Evolutionary conservation across 2,797 vertebrate species (phyloP), one percentile per base, ranked within the genome.

Genomic region (Babyrousa celebensis): DNA sequence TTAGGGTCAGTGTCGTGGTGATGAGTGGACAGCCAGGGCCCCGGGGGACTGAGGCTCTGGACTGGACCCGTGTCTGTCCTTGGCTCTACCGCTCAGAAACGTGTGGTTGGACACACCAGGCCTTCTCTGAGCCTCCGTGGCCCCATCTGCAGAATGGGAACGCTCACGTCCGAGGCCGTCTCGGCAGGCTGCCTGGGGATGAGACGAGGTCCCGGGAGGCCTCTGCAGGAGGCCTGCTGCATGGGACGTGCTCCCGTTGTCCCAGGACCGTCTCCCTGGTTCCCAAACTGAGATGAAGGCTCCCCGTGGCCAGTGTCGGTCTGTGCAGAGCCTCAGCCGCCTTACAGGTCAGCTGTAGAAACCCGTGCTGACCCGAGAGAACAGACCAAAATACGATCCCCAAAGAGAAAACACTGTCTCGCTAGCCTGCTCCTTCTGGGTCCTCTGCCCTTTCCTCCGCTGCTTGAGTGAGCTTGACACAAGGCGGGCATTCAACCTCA

Each of bases 181-280:
- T 48, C 25, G 0, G 2, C 0, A 3, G 0, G 0, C 27, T 17
- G 52, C 18, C 25, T 2, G 18, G 18, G 84, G 36, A 21, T 11
- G 7, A 9, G 14, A 6, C 1, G 32, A 48, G 56, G 3, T 7
- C 1, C n/a, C 0, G 6, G 18, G 16, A 23, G 20, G 36, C 21
- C 21, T 12, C 25, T 1, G 29, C 6, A 0, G 0, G 18, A 52
- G 0, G 9, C 7, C 58, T 5, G 52, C 6, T 3, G 4, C 25
- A 10, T 12, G 6, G 17, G 29, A 18, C 29, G 36, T 6, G 5
- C 48, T 17, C 23, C 3, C 0, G 4, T 2, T 17, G 6, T 63
- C 62, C 62, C 0, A 27, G 14, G 1, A 36, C 9, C 12, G 4
- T 21, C 1, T 0, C 3, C 14, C 68, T 12, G 15, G 40, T 29